Percentiles rank a stretch among this genome's conserved stretches.
These are phyloP conservation scores for Lordiphosa andalusiaca DNA, from an alignment of 2,888 invertebrate species.

Conservation along the genomic window DNA sequence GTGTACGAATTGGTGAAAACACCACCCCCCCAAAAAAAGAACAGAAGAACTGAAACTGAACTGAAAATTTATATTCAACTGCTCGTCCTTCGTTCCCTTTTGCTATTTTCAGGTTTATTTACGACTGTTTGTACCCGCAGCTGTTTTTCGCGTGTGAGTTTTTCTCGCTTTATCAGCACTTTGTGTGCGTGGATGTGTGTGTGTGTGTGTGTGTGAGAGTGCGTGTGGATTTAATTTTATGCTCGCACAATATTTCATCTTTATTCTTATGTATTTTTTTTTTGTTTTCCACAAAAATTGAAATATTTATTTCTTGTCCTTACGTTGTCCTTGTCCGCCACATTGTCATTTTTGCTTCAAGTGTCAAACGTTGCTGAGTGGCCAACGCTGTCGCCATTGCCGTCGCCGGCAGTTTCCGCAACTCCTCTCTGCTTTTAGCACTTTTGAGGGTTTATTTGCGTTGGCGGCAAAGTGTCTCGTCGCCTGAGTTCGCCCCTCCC, in stretches of 20 bases:
- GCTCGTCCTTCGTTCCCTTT: conserved; percentile 14
- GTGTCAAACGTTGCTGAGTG: conserved; percentile 70
- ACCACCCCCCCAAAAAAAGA: conserved; percentile 1
- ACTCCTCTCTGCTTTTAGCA: conserved; percentile 4
- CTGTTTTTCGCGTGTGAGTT: conserved; percentile 46
- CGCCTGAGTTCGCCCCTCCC: conserved; percentile 43
- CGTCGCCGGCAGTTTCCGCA: conserved; percentile 56
- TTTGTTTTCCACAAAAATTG: conserved; percentile 62
- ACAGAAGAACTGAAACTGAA: conserved; percentile 7
- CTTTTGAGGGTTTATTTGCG: conserved; percentile 60
- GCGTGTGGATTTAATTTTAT: conserved; percentile 70
- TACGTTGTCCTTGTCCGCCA: conserved; percentile 64
- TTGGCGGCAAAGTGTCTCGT: conserved; percentile 76
- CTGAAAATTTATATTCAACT: conserved; percentile 27
- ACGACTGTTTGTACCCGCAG: conserved; percentile 61
- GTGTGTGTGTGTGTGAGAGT: conserved; percentile 15
- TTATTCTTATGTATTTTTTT: conserved; percentile 20
- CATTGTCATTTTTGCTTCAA: conserved; percentile 56
- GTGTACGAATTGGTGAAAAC: conserved; percentile 15
- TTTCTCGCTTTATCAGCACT: conserved; percentile 68
- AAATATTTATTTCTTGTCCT: conserved; percentile 69
- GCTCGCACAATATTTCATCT: conserved; percentile 59
- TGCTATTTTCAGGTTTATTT: conserved; percentile 50
- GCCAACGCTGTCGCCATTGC: conserved; percentile 50
- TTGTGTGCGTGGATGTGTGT: conserved; percentile 29